Evolutionary conservation across 2,888 invertebrate genomes (phyloP), one percentile per base, ranked within the genome.

Genomic region (Acleris literana): DNA sequence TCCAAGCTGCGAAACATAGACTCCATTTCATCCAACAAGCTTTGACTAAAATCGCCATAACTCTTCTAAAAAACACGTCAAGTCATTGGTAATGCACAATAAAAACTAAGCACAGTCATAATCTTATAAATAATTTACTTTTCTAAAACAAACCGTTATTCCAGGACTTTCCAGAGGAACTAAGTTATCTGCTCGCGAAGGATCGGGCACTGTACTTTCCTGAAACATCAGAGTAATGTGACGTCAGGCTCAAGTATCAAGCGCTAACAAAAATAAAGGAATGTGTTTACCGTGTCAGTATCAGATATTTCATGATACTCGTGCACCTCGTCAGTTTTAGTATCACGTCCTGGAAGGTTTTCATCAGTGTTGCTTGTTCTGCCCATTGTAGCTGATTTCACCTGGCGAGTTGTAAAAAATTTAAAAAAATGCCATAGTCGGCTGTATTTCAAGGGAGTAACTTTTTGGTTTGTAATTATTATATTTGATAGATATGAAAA

Each of bases 21-120:
- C 78, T 97, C 96, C 94, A 97, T 96, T 85, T 97, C 97, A 78
- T 98, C 98, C 82, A 99, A 93, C 60, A 99, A 91, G 69, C 98
- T 98, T 16, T 97, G 97, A 5, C 98, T 97, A 79, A 97, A 95
- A 80, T 97, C 97, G 0, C 81, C 80, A 71, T 79, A 84, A 29
- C 81, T 79, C 77, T 84, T 88, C 89, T 89, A 79, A 33, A 83
- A 78, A 51, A n/a, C 5, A 46, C 16, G 5, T 7, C 7, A 46
- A 13, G 9, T 18, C 11, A 20, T 11, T 49, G 17, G 6, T 7
- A 49, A 49, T 11, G 20, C 13, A 39, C 39, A 13, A 13, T 11
- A 39, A 39, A 39, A 39, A 13, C 13, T 13, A 39, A 13, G 39
- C 39, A 39, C 39, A 39, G 13, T 39, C 4, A 13, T 13, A 13